These are phyloP conservation scores for Lepidurus couesii DNA, from an alignment of 1,140 invertebrate genomes.

Conservation along the genomic window DNA sequence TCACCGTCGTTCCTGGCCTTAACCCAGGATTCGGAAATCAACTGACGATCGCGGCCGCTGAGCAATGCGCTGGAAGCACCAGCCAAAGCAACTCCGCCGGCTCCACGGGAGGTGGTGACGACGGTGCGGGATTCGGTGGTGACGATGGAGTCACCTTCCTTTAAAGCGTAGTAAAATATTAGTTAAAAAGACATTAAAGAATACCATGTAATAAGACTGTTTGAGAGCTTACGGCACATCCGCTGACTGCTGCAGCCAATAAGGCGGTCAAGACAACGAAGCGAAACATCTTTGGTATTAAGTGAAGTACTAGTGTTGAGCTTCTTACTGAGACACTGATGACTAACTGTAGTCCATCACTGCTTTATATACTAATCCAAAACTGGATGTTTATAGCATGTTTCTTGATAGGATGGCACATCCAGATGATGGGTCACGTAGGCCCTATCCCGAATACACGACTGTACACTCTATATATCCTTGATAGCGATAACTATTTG, in stretches of 20 bases:
- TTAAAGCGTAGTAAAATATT: no score
- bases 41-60: neutral
- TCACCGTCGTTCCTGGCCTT: constrained; percentile 28
- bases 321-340: constrained; percentile 14
- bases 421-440: neutral
- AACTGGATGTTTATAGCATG: neutral
- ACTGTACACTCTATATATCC: no score
- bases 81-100: neutral
- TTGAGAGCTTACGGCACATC: no score
- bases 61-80: neutral
- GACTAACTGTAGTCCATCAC: neutral
- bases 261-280: neutral
- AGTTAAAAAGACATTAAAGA: no score
- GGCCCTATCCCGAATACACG: neutral
- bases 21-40: constrained; percentile 14
- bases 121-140: neutral
- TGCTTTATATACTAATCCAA: neutral
- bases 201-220: no score
- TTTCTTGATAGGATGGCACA: neutral
- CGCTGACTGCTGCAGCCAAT: neutral
- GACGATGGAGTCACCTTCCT: neutral
- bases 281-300: neutral
- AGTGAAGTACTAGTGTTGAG: neutral
- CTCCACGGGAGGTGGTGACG: neutral
- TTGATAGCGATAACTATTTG: no score